phyloP scores from a whole-genome alignment of 2,888 invertebrate genomes.

The Perdita meconis region DNA sequence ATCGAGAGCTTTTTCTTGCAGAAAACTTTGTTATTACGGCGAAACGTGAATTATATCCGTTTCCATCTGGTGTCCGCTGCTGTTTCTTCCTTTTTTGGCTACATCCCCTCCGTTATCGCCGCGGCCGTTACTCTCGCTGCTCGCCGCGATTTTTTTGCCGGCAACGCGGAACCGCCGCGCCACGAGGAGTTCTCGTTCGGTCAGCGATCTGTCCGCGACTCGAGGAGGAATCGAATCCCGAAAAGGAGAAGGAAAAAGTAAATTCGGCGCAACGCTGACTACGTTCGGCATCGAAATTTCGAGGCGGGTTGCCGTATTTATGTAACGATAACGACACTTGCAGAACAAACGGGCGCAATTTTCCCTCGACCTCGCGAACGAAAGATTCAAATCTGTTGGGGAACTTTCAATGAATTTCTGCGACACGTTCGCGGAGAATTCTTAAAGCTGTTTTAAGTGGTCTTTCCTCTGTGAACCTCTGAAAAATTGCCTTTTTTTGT shows the following conservation, averaged over 20 bases:
- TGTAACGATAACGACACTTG: not conserved
- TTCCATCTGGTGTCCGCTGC: conserved; percentile 26
- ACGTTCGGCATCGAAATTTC: not conserved
- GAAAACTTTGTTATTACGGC: conserved; percentile 47
- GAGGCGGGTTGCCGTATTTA: not conserved
- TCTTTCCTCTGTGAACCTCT: too few relatives aligned
- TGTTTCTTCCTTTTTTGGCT: not conserved
- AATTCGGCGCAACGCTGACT: not conserved
- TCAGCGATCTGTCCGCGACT: conserved; percentile 8
- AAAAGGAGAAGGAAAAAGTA: not conserved
- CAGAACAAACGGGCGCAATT: not conserved
- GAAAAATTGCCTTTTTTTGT: too few relatives aligned
- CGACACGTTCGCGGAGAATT: not conserved
- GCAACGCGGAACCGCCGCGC: too few relatives aligned
- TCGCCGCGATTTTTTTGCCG: not conserved
- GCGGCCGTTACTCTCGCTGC: not conserved
- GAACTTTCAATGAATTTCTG: not conserved
- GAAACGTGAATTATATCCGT: conserved; percentile 48
- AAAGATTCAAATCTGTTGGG: not conserved
- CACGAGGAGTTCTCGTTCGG: not conserved
- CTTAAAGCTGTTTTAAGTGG: too few relatives aligned
- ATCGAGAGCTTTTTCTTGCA: conserved; percentile 19
- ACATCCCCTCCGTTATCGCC: not conserved
- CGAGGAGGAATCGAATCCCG: not conserved
- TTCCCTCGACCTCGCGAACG: not conserved